Base-by-base conservation (phyloP, 2,797 vertebrate species). In the Urosaurus nigricauda region DNA sequence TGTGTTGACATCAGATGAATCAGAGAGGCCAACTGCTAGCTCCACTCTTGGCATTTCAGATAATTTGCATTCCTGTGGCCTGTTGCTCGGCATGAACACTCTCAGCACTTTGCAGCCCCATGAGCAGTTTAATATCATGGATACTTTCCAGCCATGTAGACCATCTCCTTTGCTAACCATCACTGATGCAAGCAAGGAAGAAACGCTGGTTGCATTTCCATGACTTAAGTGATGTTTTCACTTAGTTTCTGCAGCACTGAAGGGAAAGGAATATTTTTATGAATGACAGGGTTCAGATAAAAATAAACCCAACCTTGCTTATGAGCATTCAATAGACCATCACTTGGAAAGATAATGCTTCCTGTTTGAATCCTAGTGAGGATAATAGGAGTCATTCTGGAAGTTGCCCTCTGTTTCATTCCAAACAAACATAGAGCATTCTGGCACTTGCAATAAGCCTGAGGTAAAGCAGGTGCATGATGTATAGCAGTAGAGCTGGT, bases 1-100 rank as follows among this genome's bases (percentile, higher is more conserved):
- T 93, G 96, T 97, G 97, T 98, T 98, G 98, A 98, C 97, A 97
- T 98, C 97, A 94, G 94, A 97, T 98, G 98, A 98, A 98, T 98
- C 96, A 97, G 96, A 92, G 95, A 97, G 98, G 98, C 98, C 98
- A 99, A 98, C 98, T 99, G 98, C 98, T 98, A 98, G 98, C 97
- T 97, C 96, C 96, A 97, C 97, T 98, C 97, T 96, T 98, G 97
- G 98, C 97, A 95, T 95, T 93, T 95, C 91, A 96, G 97, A 96
- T 97, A 98, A 98, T 98, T 98, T 98, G 98, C 98, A 98, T 98
- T 99, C 98, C 98, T 98, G 98, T 94, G 98, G 98, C 97, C 98
- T 98, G 97, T 97, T 98, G 97, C 98, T 97, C 98, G 95, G 97
- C 97, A 96, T 98, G 98, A 98, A 97, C 97, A 97, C 97, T 97